Percentiles rank a stretch among this genome's conserved stretches.
Conservation (phyloP, 2,113 vertebrate species). For the Canis aureus region DNA sequence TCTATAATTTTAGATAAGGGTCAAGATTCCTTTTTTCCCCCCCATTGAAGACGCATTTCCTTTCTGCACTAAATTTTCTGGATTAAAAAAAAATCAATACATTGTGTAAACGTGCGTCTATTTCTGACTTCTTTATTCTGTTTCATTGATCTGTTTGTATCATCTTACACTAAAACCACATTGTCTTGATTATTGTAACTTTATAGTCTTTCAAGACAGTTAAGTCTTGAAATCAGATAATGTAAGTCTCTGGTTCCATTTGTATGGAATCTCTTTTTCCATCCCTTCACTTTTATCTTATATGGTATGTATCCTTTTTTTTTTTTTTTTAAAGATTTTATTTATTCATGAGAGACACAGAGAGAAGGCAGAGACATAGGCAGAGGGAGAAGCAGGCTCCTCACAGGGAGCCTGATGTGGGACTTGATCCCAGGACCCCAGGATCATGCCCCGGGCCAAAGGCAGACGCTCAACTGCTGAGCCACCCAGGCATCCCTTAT, state of each 20-base stretch:
- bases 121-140: constrained; percentile 26
- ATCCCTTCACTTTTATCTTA: not conserved
- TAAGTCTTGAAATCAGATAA: constrained; percentile 43
- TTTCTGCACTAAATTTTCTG: constrained; percentile 8
- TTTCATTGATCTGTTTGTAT: constrained; percentile 22
- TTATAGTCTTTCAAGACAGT: not conserved
- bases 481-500: no score
- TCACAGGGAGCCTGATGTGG: no score
- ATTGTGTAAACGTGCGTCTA: not conserved
- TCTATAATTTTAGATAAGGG: not conserved
- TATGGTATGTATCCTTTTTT: no score
- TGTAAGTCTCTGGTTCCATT: not conserved
- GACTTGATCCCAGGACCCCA: no score
- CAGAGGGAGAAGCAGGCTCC: no score
- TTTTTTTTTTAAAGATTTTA: no score
- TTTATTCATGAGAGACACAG: no score
- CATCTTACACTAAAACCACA: not conserved
- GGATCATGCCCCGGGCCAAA: no score
- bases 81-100: constrained; percentile 25
- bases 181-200: not conserved
- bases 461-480: no score
- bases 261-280: not conserved
- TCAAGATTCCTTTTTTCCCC: not conserved
- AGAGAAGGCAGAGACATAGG: no score
- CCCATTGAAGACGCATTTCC: not conserved